phyloP scores from a whole-genome alignment of 2,113 vertebrate genomes.

The Chinchilla lanigera region DNA sequence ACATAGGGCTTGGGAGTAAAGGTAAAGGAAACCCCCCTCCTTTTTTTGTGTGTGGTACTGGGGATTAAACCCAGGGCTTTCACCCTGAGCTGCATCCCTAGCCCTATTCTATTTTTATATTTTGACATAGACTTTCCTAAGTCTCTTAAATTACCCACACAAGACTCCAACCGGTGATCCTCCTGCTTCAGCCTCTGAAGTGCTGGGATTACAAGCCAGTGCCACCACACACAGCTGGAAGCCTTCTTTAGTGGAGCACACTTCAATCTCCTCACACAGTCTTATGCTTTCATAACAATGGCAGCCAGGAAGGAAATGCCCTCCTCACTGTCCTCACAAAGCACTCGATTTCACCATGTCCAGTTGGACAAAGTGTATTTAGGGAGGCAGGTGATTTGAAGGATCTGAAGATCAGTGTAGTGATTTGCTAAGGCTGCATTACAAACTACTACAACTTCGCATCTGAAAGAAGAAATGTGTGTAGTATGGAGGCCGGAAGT shows the following conservation, averaged over 20 bases:
- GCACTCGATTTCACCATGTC: not conserved
- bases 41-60: not conserved
- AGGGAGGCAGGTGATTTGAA: not conserved
- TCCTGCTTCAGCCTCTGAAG: not conserved
- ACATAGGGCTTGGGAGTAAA: not conserved
- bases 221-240: not conserved
- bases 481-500: not conserved
- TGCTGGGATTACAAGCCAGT: not conserved
- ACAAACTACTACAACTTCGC: not conserved
- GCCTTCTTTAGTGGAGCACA: not conserved
- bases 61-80: not conserved
- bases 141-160: not conserved
- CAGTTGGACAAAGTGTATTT: not conserved
- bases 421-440: not conserved
- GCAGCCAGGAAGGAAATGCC: not conserved
- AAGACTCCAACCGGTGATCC: not conserved
- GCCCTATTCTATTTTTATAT: not conserved
- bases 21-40: not conserved
- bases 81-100: not conserved
- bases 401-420: not conserved
- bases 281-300: not conserved
- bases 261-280: not conserved
- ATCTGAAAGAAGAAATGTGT: not conserved
- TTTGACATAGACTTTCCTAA: not conserved
- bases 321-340: not conserved